phyloP scores from a whole-genome alignment of 2,797 vertebrate genomes.

The Chaenodraco wilsoni region DNA sequence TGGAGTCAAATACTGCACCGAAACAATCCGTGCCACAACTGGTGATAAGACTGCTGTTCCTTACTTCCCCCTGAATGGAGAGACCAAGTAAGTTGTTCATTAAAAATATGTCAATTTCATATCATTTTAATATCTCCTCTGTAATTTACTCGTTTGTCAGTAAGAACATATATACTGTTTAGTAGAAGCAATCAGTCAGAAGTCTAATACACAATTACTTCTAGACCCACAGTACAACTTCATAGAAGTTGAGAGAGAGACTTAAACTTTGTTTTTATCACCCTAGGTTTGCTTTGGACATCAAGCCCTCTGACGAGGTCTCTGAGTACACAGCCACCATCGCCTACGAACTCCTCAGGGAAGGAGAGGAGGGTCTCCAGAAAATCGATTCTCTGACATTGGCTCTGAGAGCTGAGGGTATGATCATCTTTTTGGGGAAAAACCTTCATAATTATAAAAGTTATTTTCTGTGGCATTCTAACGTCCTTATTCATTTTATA shows the following conservation, averaged over 20 bases:
- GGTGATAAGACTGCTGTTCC: slow-evolving; percentile 74
- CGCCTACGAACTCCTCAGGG: slow-evolving; percentile 81
- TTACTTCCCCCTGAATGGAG: slow-evolving; percentile 87
- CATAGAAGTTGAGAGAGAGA: not conserved
- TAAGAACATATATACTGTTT: not conserved
- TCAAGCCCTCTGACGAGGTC: slow-evolving; percentile 83
- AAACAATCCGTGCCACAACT: slow-evolving; percentile 63
- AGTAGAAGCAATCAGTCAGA: not conserved
- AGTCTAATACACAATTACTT: not conserved
- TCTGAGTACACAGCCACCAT: slow-evolving; percentile 88
- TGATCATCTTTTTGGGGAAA: slow-evolving; percentile 16
- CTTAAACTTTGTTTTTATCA: slow-evolving; percentile 8
- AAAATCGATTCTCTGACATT: slow-evolving; percentile 87
- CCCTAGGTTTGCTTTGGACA: slow-evolving; percentile 85
- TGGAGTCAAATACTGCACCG: slow-evolving; percentile 86
- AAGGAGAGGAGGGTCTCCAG: slow-evolving; percentile 80
- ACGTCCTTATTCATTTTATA: not conserved
- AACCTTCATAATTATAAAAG: not conserved
- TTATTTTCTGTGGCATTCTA: not conserved
- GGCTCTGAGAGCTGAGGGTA: slow-evolving; percentile 88
- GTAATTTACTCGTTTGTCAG: not conserved
- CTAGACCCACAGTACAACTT: not conserved
- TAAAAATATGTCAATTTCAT: slow-evolving; percentile 10
- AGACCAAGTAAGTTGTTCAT: slow-evolving; percentile 81
- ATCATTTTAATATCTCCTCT: not conserved